Conservation (phyloP, 1,140 invertebrate species). For the Leptopilina boulardi region DNA sequence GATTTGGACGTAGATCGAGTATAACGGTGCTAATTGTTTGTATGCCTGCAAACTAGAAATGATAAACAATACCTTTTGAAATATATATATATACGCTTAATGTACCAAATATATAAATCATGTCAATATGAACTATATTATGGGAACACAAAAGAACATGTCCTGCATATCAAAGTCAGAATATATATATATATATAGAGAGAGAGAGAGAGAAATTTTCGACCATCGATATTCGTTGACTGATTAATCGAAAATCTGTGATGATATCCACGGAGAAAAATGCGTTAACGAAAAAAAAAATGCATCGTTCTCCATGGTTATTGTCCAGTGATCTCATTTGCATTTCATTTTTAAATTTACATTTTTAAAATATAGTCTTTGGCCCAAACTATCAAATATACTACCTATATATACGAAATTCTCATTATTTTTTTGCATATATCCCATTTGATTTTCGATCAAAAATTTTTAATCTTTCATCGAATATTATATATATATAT, state of each 20-base stretch:
- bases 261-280: neutral
- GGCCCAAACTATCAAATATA: neutral
- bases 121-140: too few relatives aligned
- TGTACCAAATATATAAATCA: too few relatives aligned
- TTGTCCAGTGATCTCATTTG: neutral
- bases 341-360: neutral
- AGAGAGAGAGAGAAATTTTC: conserved; percentile 4
- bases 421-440: too few relatives aligned
- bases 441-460: too few relatives aligned
- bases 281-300: neutral
- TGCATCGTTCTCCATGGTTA: neutral
- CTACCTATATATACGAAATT: too few relatives aligned
- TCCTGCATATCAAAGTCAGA: neutral
- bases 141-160: too few relatives aligned
- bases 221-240: neutral
- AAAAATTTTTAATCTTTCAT: too few relatives aligned
- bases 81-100: too few relatives aligned
- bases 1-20: conserved; percentile 82
- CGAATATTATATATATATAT: too few relatives aligned
- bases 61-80: neutral
- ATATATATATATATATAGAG: too few relatives aligned
- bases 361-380: neutral
- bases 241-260: neutral
- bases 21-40: conserved; percentile 87
- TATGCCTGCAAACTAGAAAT: conserved; percentile 84